Evolutionary conservation across 2,113 vertebrate species (phyloP).

Genomic region (Phaethon lepturus): DNA sequence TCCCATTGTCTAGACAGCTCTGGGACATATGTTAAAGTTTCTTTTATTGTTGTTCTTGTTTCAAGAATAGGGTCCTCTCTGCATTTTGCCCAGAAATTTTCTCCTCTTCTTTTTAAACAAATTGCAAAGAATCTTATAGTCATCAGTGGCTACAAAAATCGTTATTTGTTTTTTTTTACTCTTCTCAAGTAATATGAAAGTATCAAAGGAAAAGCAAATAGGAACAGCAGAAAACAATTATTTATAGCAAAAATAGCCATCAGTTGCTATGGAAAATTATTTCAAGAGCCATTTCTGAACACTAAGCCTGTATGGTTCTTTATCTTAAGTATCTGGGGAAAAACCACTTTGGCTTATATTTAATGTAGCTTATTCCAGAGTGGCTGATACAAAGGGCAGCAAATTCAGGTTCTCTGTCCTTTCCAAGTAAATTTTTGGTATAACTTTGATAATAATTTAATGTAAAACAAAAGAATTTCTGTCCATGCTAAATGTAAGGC

Average conservation of each 20-base stretch:
- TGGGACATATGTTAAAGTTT: not conserved
- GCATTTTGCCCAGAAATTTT: not conserved
- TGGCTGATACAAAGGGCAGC: not conserved
- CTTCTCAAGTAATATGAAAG: not conserved
- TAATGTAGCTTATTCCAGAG: not conserved
- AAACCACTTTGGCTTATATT: not conserved
- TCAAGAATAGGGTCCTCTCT: not conserved
- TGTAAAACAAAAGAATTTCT: not conserved
- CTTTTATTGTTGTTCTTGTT: not conserved
- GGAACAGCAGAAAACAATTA: not conserved
- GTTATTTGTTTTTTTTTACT: not conserved
- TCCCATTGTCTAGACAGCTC: not conserved
- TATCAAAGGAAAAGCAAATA: slow-evolving; percentile 7
- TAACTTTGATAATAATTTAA: not conserved
- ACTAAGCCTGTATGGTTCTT: not conserved
- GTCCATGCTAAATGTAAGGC: not conserved
- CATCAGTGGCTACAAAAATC: not conserved
- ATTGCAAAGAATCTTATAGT: not conserved
- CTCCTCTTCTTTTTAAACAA: not conserved
- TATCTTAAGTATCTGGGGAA: not conserved
- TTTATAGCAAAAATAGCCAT: not conserved
- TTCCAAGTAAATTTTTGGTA: not conserved
- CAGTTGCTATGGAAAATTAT: slow-evolving; percentile 21
- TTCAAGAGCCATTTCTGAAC: not conserved
- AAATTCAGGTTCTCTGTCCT: not conserved